Evolutionary conservation across 1,140 invertebrate genomes (phyloP), one percentile per base, ranked within the genome.

Genomic region (Drosophila aff.): DNA sequence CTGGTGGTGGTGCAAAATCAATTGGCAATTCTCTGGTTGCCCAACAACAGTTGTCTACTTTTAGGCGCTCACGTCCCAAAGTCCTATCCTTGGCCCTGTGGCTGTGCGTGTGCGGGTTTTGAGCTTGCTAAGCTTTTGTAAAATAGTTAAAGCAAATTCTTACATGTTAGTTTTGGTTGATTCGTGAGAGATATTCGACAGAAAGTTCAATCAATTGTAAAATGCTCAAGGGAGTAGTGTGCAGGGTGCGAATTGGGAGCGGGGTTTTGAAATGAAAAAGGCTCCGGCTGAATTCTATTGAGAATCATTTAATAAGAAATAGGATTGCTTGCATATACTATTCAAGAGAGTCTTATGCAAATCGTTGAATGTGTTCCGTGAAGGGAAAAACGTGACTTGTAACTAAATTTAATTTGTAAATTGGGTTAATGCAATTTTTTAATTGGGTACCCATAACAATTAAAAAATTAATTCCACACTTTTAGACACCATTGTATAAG

Each of bases 31-130:
- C 85, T 76, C 71, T 16, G 46, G 36, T 57, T 76, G 72, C 72
- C 76, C 60, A 53, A 81, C 75, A 80, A 78, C 83, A 76, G 84
- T 89, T 89, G 78, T 73, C 85, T 89, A 72, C 78, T 79, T 89
- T 89, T 78, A 84, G 81, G 85, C 81, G 63, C 81, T 84, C 81
- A 90, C 84, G 85, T 84, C 53, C 76, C 38, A 58, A 26, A 46
- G 44, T 76, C n/a, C 38, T 31, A 26, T 59, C 52, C 68, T 65
- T 52, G 53, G 40, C 41, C 26, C 10, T 65, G 76, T 31, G 33
- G 49, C 44, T 18, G 64, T 71, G 40, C 28, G 65, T 60, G 64
- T 71, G 75, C 38, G 61, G 75, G 60, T 78, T 69, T 61, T 50
- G 62, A 84, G 60, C 81, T 74, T 58, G 53, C 41, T 89, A 82